Evolutionary conservation across 2,113 vertebrate genomes (phyloP), one percentile per base, ranked within the genome.

Genomic region (Columbina picui): DNA sequence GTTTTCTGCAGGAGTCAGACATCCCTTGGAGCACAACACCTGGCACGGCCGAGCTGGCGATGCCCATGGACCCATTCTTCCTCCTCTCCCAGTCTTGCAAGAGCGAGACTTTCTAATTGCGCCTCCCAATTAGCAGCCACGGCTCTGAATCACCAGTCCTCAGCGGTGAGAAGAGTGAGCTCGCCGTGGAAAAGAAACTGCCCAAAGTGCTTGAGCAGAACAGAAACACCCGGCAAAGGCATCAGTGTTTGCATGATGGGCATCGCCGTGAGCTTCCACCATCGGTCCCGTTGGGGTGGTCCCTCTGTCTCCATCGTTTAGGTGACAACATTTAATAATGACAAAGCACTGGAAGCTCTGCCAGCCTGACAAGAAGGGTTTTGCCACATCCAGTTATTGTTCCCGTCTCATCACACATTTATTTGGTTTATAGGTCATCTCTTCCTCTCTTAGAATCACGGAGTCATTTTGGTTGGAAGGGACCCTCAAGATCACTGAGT

Each of bases 31-130:
- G 52, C 56, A 79, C 52, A 61, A 22, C 2, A 25, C 2, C 29
- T 9, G 45, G 39, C 7, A 20, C 14, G 0, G 2, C 1, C 3
- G 1, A 56, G 61, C 63, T 32, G n/a, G 29, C 0, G 8, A 38
- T 21, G 39, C 3, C 23, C 60, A 39, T 50, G 76, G 56, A 41
- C 6, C 20, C 59, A 30, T 68, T 47, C 16, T 36, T 56, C 49
- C 79, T 50, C 34, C 32, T n/a, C 39, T 41, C 15, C 1, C 21
- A 29, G 26, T 7, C 45, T 41, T n/a, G 13, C 39, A 56, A n/a
- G 7, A 50, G 5, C 0, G 0, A 38, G 15, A n/a, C 23, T 21
- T n/a, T 2, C 30, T 38, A 17, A 30, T 6, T 14, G 3, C 12
- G 13, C 10, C 25, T 45, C 21, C 1, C 0, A 50, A 25, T 14